phyloP scores from a whole-genome alignment of 2,113 vertebrate genomes.

The Cyanocitta stelleri region DNA sequence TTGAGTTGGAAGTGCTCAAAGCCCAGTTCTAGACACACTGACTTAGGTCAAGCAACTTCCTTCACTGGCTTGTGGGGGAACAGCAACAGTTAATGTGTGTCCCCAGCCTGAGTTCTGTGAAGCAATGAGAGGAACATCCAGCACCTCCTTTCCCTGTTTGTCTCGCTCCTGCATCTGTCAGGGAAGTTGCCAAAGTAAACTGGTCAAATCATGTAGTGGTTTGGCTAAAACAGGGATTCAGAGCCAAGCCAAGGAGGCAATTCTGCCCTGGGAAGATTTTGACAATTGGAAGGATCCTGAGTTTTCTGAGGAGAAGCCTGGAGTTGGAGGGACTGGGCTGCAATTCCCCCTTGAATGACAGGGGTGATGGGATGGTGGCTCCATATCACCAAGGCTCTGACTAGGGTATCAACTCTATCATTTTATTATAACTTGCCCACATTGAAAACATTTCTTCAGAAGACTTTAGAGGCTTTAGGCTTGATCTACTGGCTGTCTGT shows the following conservation, averaged over 20 bases:
- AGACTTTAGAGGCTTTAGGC: not conserved
- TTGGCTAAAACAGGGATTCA: not conserved
- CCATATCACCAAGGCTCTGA: not conserved
- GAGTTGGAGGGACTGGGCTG: not conserved
- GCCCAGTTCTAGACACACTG: not conserved
- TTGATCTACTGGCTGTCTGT: not conserved
- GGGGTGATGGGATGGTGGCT: not conserved
- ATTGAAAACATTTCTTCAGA: not conserved
- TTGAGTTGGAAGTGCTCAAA: not conserved
- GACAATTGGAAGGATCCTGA: not conserved
- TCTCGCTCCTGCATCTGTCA: not conserved
- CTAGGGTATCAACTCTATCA: not conserved
- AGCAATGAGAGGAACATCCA: not conserved
- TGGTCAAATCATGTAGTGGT: not conserved
- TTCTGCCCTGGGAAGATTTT: not conserved
- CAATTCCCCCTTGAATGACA: accelerated
- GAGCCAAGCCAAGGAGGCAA: not conserved
- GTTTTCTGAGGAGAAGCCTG: not conserved
- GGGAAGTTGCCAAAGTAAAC: not conserved
- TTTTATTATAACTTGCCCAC: not conserved
- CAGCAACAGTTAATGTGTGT: not conserved
- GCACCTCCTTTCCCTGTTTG: not conserved
- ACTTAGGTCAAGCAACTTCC: not conserved
- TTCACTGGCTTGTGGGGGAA: not conserved
- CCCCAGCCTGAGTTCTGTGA: not conserved